phyloP scores from a whole-genome alignment of 2,797 vertebrate genomes.

The Limosa lapponica region DNA sequence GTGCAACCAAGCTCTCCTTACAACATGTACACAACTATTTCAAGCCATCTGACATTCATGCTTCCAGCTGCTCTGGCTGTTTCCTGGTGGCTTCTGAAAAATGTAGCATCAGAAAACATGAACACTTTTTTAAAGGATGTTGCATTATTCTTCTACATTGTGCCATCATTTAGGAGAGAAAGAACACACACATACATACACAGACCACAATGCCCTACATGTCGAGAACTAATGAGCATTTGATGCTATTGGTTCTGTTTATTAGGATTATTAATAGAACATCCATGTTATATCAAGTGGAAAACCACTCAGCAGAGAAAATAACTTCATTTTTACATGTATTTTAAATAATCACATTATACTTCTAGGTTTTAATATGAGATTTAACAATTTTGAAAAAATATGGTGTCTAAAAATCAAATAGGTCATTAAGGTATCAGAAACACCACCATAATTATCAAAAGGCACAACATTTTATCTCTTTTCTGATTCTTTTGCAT shows the following conservation, averaged over 20 bases:
- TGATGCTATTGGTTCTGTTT: neutral
- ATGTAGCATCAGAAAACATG: neutral
- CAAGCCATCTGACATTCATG: neutral
- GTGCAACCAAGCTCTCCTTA: neutral
- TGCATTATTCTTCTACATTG: neutral
- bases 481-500: neutral
- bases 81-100: neutral
- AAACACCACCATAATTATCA: neutral
- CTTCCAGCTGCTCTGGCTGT: neutral
- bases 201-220: neutral
- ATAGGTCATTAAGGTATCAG: neutral
- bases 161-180: neutral
- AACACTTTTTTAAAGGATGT: neutral
- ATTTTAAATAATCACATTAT: neutral
- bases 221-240: neutral
- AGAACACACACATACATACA: neutral
- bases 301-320: neutral
- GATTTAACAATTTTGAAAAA: neutral
- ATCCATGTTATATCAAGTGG: neutral
- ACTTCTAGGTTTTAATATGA: neutral
- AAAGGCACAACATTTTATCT: neutral
- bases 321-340: neutral
- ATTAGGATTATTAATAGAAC: neutral
- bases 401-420: neutral
- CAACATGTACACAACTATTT: neutral